Percentiles rank a stretch among this genome's conserved stretches.
Conservation (phyloP, 2,888 invertebrate species). For the Polymixis flavicincta region DNA sequence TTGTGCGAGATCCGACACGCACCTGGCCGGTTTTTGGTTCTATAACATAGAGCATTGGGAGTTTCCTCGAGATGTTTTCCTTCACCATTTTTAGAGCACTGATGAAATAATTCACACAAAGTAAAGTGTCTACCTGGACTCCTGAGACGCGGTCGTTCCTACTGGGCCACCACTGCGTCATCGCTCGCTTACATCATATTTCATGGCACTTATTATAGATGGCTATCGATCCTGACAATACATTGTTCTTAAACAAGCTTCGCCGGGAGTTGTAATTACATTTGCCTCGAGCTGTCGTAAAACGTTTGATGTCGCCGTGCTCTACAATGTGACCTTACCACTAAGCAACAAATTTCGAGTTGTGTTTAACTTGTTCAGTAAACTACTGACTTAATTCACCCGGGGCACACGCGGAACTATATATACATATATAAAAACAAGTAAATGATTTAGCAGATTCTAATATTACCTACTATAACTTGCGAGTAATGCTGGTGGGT, state of each 20-base stretch:
- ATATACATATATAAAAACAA: neutral
- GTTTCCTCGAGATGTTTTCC: neutral
- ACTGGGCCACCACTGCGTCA: neutral
- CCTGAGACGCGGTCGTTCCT: neutral
- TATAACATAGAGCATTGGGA: neutral
- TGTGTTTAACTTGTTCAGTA: conserved; percentile 24
- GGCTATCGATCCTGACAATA: neutral
- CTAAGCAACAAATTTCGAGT: conserved; percentile 1
- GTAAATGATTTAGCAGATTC: conserved; percentile 6
- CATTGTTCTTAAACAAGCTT: conserved; percentile 4
- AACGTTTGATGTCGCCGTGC: conserved; percentile 24
- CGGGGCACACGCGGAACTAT: conserved; percentile 5
- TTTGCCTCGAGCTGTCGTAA: conserved; percentile 27
- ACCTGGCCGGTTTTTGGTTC: neutral
- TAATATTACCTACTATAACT: neutral
- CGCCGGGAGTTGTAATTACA: conserved; percentile 7
- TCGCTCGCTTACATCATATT: neutral
- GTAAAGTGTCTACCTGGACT: no score
- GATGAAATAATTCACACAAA: neutral
- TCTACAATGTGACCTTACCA: conserved; percentile 26
- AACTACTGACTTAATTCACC: neutral
- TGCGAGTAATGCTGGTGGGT: neutral
- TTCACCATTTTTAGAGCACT: neutral
- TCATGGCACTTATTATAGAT: neutral
- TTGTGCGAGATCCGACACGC: no score